Percentiles rank a stretch among this genome's conserved stretches.
Conservation (phyloP, 2,797 vertebrate genomes). For the Ptychadena robeensis region DNA sequence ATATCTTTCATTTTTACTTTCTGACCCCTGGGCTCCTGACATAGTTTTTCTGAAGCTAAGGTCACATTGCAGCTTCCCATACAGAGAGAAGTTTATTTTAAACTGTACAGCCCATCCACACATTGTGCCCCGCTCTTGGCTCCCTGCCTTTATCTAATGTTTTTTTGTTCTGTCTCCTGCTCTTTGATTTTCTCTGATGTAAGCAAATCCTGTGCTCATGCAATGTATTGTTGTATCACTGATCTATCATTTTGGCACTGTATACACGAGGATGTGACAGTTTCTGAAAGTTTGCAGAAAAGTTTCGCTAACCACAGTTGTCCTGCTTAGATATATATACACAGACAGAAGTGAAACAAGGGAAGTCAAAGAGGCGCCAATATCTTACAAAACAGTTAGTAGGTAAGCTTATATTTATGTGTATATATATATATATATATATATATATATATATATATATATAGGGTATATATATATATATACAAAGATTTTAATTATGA, state of each 20-base stretch:
- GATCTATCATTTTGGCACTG: constrained; percentile 17
- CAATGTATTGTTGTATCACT: background rate
- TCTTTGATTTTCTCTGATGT: constrained; percentile 16
- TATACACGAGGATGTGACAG: background rate
- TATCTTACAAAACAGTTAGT: background rate
- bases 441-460: no score
- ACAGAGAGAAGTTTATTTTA: constrained; percentile 53
- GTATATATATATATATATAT: background rate
- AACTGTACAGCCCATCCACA: constrained; percentile 26
- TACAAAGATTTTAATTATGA: no score
- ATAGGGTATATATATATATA: no score
- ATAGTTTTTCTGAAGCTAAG: constrained; percentile 41
- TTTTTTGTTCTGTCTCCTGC: background rate
- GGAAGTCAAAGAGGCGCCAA: background rate
- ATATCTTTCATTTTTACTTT: constrained; percentile 58
- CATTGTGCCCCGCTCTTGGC: constrained; percentile 44
- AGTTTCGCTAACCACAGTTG: background rate
- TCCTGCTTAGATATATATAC: constrained; percentile 2
- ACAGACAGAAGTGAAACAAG: background rate
- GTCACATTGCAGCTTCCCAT: constrained; percentile 56
- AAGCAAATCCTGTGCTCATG: background rate
- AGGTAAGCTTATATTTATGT: no score
- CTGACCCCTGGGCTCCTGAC: constrained; percentile 47
- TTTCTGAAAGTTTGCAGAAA: background rate
- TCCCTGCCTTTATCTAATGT: background rate